Percentiles rank a stretch among this genome's conserved stretches.
phyloP scores from a whole-genome alignment of 2,113 vertebrate species.

The Mionectes macconnelli region DNA sequence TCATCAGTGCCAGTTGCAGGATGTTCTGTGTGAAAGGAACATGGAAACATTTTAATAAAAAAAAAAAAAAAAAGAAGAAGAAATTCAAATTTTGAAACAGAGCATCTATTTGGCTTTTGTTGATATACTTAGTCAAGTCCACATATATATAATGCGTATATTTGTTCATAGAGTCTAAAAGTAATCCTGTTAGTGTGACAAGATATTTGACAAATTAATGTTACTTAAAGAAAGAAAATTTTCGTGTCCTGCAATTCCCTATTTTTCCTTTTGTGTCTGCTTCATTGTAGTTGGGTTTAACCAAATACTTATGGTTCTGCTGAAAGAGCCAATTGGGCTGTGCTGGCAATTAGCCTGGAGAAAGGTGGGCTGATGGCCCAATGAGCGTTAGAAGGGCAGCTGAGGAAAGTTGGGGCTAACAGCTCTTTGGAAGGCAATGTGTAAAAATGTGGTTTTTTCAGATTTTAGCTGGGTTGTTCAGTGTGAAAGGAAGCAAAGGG shows the following conservation, averaged over 20 bases:
- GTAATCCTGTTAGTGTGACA: not conserved
- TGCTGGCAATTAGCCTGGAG: not conserved
- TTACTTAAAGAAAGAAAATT: not conserved
- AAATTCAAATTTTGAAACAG: not conserved
- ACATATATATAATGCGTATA: not conserved
- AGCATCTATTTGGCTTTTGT: not conserved
- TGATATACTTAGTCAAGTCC: not conserved
- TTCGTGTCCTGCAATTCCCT: not conserved
- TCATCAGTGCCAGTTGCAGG: not conserved
- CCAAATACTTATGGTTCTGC: not conserved
- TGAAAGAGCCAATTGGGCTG: not conserved
- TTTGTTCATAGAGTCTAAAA: not conserved
- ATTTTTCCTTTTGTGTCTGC: not conserved
- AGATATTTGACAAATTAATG: not conserved
- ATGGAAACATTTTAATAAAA: not conserved
- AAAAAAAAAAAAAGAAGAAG: not conserved
- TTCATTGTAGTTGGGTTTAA: not conserved
- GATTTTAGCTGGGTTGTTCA: not conserved
- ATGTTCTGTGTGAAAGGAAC: not conserved
- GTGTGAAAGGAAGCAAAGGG: not conserved
- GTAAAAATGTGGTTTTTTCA: not conserved
- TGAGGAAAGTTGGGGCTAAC: not conserved
- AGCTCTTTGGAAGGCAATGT: not conserved
- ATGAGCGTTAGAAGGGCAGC: not conserved
- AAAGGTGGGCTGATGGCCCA: not conserved